Conservation (phyloP, 2,888 invertebrate species). For the Pachydiplax longipennis region DNA sequence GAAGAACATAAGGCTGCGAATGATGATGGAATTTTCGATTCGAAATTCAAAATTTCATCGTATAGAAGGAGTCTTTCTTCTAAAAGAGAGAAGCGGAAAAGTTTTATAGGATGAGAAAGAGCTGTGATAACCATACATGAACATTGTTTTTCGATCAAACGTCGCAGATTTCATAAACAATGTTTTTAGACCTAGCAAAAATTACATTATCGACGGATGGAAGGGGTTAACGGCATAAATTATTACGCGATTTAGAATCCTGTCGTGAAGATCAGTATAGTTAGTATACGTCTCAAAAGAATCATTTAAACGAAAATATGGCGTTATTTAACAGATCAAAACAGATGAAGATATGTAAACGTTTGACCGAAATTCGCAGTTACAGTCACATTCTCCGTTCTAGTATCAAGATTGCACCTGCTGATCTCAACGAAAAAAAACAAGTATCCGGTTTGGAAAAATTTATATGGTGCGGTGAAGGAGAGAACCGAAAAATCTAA, state of each 20-base stretch:
- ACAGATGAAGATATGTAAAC: slow-evolving; percentile 52
- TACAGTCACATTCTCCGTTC: slow-evolving; percentile 52
- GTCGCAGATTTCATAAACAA: not conserved
- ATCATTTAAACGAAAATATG: slow-evolving; percentile 54
- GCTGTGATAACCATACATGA: not conserved
- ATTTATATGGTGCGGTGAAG: not conserved
- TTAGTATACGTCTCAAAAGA: slow-evolving; percentile 55
- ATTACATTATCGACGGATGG: not conserved
- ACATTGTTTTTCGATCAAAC: not conserved
- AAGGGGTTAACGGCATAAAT: slow-evolving; percentile 48
- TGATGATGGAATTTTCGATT: not conserved
- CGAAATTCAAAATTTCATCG: not conserved
- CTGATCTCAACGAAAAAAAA: slow-evolving; percentile 27
- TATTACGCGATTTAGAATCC: slow-evolving; percentile 53
- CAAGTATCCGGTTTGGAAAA: slow-evolving; percentile 38
- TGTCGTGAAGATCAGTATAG: slow-evolving; percentile 54
- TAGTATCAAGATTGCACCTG: not conserved
- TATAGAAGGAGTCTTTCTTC: not conserved
- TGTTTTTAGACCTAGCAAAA: not conserved
- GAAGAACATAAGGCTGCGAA: too few relatives aligned
- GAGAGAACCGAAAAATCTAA: not conserved
- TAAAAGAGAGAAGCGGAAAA: not conserved
- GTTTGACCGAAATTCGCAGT: slow-evolving; percentile 51
- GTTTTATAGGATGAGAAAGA: not conserved
- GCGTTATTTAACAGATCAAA: slow-evolving; percentile 52